Evolutionary conservation across 2,797 vertebrate species (phyloP).

Genomic region (Protosalanx chinensis): DNA sequence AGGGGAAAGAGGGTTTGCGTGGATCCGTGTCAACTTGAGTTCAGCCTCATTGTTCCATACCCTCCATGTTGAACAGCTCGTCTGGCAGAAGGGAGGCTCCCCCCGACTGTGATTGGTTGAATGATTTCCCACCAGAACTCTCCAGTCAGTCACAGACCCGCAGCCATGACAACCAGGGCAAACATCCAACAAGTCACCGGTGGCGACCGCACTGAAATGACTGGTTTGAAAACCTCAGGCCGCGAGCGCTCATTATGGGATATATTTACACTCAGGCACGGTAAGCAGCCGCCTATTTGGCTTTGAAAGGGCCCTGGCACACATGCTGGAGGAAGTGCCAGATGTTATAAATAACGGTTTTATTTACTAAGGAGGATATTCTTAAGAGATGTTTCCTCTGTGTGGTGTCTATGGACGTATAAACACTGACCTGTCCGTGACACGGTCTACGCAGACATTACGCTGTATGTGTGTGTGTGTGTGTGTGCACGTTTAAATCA

Average conservation of each 20-base stretch:
- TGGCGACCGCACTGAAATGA: slow-evolving; percentile 68
- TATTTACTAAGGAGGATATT: slow-evolving; percentile 32
- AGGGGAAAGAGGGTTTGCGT: too few species aligned
- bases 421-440: slow-evolving; percentile 61
- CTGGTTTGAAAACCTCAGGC: slow-evolving; percentile 56
- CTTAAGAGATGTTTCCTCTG: slow-evolving; percentile 53
- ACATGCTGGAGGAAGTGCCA: slow-evolving; percentile 41
- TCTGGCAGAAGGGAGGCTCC: slow-evolving; percentile 1
- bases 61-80: not conserved
- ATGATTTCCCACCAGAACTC: slow-evolving; percentile 15
- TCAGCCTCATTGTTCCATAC: not conserved
- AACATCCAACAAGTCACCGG: slow-evolving; percentile 60
- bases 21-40: not conserved
- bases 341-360: slow-evolving; percentile 60
- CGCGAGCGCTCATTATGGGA: slow-evolving; percentile 70
- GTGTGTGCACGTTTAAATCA: slow-evolving; percentile 20
- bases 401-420: slow-evolving; percentile 32
- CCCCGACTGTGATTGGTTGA: slow-evolving; percentile 34
- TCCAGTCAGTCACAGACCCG: slow-evolving; percentile 16
- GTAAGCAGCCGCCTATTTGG: slow-evolving; percentile 46
- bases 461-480: slow-evolving; percentile 40
- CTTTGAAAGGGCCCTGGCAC: slow-evolving; percentile 55
- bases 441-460: slow-evolving; percentile 39
- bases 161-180: slow-evolving; percentile 59
- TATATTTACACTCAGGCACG: slow-evolving; percentile 70